These are phyloP conservation scores for Agrypnus murinus DNA, from an alignment of 2,888 invertebrate species.

Conservation along the genomic window DNA sequence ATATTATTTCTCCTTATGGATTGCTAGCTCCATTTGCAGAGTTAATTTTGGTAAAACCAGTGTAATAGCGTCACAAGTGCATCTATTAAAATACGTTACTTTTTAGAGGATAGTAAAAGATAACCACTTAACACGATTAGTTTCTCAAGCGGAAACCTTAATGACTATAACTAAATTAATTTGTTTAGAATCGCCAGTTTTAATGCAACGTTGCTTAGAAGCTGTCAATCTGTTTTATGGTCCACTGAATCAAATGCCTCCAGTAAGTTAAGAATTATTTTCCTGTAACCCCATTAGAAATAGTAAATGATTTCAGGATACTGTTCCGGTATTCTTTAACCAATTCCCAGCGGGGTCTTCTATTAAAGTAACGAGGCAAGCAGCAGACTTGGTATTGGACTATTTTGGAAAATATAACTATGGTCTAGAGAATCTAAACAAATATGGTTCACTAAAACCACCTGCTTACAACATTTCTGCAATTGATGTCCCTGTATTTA, in stretches of 20 bases:
- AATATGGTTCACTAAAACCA: constrained; percentile 74
- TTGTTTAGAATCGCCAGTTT: constrained; percentile 16
- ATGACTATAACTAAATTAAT: neutral
- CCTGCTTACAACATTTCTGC: constrained; percentile 76
- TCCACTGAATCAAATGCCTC: neutral
- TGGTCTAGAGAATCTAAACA: constrained; percentile 70
- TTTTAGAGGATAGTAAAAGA: constrained; percentile 1
- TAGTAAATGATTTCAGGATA: constrained; percentile 10
- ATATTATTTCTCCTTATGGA: constrained; percentile 77
- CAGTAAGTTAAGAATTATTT: neutral
- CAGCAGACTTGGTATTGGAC: constrained; percentile 60
- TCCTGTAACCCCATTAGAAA: neutral
- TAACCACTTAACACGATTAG: neutral
- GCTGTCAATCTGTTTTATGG: constrained; percentile 55
- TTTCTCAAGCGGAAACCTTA: constrained; percentile 6
- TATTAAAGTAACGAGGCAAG: constrained; percentile 66
- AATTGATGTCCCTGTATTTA: constrained; percentile 75
- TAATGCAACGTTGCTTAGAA: constrained; percentile 56
- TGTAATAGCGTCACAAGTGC: neutral
- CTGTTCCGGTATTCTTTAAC: constrained; percentile 63
- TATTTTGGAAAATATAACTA: constrained; percentile 59
- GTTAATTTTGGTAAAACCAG: constrained; percentile 73
- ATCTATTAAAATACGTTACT: neutral
- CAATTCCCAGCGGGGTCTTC: constrained; percentile 67
- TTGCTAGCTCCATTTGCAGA: constrained; percentile 77